Evolutionary conservation across 1,140 invertebrate species (phyloP).

Genomic region (Drosophila rhopaloa): DNA sequence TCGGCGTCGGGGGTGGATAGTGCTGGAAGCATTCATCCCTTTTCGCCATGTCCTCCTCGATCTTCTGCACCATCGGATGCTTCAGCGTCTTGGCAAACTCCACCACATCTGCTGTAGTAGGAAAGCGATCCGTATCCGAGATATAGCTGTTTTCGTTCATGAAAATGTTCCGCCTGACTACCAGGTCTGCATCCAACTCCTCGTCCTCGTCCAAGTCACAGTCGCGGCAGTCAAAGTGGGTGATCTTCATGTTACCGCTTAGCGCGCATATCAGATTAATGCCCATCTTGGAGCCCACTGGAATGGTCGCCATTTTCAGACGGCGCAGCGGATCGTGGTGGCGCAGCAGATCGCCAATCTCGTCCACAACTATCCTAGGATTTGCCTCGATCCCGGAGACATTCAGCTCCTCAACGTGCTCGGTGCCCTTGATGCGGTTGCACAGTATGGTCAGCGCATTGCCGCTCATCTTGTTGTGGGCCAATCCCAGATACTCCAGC

Average conservation of each 20-base stretch:
- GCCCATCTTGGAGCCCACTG: background rate
- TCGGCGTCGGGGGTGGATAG: background rate
- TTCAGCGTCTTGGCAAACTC: conserved; percentile 3
- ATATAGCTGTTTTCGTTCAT: conserved; percentile 23
- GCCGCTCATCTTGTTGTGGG: conserved; percentile 44
- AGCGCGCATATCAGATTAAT: conserved; percentile 29
- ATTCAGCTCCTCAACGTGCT: conserved; percentile 52
- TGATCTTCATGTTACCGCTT: conserved; percentile 20
- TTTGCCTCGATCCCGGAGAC: conserved; percentile 28
- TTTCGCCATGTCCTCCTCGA: background rate
- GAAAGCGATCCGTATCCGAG: conserved; percentile 26
- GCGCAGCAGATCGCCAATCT: conserved; percentile 35
- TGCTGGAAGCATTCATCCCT: conserved; percentile 16
- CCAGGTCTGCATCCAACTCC: conserved; percentile 45
- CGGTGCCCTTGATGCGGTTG: conserved; percentile 31
- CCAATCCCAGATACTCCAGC: conserved; percentile 65
- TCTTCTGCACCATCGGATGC: conserved; percentile 26
- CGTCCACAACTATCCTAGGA: background rate
- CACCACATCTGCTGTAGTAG: conserved; percentile 8
- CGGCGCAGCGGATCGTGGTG: conserved; percentile 37
- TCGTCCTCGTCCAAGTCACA: conserved; percentile 45
- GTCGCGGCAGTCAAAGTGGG: conserved; percentile 36
- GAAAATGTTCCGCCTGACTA: conserved; percentile 48
- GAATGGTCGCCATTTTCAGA: conserved; percentile 39
- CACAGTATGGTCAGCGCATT: conserved; percentile 26